Conservation (phyloP, 2,888 invertebrate genomes). For the Anthophora plumipes region DNA sequence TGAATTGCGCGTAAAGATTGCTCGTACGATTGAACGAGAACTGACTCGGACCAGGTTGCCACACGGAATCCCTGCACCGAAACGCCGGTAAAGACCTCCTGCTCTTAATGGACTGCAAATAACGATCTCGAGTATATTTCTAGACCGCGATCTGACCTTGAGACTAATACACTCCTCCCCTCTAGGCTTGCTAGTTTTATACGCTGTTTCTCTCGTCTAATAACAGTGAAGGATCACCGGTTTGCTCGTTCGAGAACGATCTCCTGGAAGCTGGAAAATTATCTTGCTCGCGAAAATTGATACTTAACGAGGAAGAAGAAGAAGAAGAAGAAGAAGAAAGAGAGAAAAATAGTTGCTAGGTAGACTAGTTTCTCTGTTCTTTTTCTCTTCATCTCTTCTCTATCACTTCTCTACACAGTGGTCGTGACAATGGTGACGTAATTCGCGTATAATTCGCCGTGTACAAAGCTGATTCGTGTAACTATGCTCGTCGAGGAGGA, state of each 20-base stretch:
- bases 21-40: constrained; percentile 69
- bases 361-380: background rate
- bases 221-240: background rate
- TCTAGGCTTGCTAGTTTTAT: constrained; percentile 60
- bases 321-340: too few relatives aligned
- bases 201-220: constrained; percentile 23
- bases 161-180: constrained; percentile 62
- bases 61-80: constrained; percentile 77
- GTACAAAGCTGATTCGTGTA: too few relatives aligned
- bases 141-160: constrained; percentile 70
- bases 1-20: constrained; percentile 71
- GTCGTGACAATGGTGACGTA: too few relatives aligned
- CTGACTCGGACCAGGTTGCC: constrained; percentile 60
- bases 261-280: background rate
- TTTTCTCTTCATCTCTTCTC: too few relatives aligned
- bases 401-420: too few relatives aligned
- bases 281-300: background rate
- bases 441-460: too few relatives aligned
- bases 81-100: constrained; percentile 79
- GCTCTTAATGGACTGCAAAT: constrained; percentile 83
- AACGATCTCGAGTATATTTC: constrained; percentile 80
- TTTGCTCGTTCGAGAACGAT: background rate
- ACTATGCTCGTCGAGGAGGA: too few relatives aligned
- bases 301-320: too few relatives aligned
- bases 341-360: background rate